Evolutionary conservation across 2,113 vertebrate genomes (phyloP).

Genomic region (Sprattus sprattus): DNA sequence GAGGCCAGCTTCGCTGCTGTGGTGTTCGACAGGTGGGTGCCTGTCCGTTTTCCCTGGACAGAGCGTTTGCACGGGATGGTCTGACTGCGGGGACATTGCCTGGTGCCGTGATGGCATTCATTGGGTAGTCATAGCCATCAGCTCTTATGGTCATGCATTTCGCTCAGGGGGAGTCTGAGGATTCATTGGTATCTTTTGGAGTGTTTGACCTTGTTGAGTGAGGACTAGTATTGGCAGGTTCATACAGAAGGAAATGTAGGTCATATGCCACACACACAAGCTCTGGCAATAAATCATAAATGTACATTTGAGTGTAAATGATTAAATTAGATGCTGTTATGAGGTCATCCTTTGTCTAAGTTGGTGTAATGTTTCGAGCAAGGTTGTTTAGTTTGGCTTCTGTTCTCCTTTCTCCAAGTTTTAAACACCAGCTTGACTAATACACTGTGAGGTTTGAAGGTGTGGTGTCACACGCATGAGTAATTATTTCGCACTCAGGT

Average conservation of each 20-base stretch:
- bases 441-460: neutral
- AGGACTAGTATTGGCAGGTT: neutral
- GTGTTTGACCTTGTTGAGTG: neutral
- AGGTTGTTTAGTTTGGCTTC: neutral
- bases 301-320: neutral
- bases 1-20: conserved; percentile 89
- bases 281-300: neutral
- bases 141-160: neutral
- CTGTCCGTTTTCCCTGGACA: neutral
- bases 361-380: neutral
- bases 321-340: neutral
- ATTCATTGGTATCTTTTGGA: neutral
- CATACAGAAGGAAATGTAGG: neutral
- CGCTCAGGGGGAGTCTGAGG: neutral
- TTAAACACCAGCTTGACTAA: neutral
- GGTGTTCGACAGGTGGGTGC: conserved; percentile 90
- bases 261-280: neutral
- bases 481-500: too few species aligned
- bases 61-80: neutral
- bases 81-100: neutral
- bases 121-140: neutral
- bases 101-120: neutral
- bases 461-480: too few species aligned
- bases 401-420: neutral
- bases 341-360: neutral